Evolutionary conservation across 1,140 invertebrate species (phyloP).

Genomic region (Dendroctonus ponderosae): DNA sequence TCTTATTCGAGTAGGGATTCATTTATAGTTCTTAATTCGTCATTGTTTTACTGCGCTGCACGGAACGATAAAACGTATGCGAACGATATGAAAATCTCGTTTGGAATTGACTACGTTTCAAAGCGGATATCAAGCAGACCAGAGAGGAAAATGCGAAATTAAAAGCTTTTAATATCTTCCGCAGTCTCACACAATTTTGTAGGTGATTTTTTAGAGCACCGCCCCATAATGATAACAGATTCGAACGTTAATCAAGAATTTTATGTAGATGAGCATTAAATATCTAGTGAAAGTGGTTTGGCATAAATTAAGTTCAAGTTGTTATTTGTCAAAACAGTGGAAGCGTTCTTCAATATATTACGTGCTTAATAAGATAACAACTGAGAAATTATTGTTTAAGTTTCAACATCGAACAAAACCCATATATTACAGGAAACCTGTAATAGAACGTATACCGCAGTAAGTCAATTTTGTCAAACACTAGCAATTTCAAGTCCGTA

Average conservation of each 20-base stretch:
- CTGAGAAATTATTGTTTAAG: slow-evolving; percentile 22
- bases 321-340: not conserved
- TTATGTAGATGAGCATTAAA: too few relatives aligned
- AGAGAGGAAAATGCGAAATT: slow-evolving; percentile 15
- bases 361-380: slow-evolving; percentile 11
- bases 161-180: slow-evolving; percentile 20
- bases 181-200: not conserved
- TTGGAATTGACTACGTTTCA: not conserved
- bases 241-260: too few relatives aligned
- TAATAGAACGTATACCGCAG: slow-evolving; percentile 12
- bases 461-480: slow-evolving; percentile 27
- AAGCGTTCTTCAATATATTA: slow-evolving; percentile 12
- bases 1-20: too few relatives aligned
- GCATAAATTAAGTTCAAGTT: not conserved
- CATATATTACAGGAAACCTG: slow-evolving; percentile 6
- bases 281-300: too few relatives aligned
- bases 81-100: slow-evolving; percentile 11
- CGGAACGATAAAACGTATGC: too few relatives aligned
- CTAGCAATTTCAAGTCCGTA: slow-evolving; percentile 20
- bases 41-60: too few relatives aligned
- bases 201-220: too few relatives aligned
- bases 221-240: too few relatives aligned
- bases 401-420: slow-evolving; percentile 16
- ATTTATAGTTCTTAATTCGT: too few relatives aligned
- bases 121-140: slow-evolving; percentile 1